Conservation (phyloP, 2,113 vertebrate species). For the Mormyrus iriodes region DNA sequence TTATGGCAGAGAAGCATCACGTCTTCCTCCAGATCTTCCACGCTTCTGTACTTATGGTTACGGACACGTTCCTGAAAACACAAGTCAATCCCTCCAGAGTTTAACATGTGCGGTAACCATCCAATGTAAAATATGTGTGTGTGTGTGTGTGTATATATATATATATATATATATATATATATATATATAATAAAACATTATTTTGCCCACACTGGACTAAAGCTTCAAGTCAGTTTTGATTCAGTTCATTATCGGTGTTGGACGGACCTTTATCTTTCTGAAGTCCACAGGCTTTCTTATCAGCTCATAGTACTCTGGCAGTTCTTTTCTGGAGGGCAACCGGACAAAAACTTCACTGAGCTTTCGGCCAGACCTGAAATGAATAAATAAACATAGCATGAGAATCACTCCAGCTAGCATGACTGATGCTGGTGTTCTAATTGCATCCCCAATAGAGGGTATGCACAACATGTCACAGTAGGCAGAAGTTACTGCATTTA, state of each 20-base stretch:
- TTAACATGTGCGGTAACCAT: background rate
- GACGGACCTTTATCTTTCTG: conserved; percentile 89
- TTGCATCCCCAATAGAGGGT: background rate
- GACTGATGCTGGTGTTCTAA: background rate
- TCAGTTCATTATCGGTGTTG: background rate
- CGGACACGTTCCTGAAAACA: conserved; percentile 84
- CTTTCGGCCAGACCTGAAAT: conserved; percentile 85
- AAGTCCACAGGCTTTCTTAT: conserved; percentile 98
- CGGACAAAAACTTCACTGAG: conserved; percentile 98
- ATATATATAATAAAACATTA: background rate
- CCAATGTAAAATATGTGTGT: background rate
- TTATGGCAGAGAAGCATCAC: conserved; percentile 93
- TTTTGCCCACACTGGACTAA: background rate
- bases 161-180: too few relatives aligned
- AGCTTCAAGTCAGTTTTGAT: background rate
- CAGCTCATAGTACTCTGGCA: conserved; percentile 96
- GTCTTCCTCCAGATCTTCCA: conserved; percentile 91
- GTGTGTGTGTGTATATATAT: too few relatives aligned
- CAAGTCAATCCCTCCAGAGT: background rate
- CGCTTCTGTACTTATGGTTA: conserved; percentile 94
- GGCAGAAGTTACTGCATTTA: background rate
- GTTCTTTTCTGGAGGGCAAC: conserved; percentile 92
- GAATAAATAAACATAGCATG: background rate
- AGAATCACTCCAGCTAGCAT: background rate
- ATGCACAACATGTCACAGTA: background rate